Conservation (phyloP, 2,113 vertebrate genomes). For the Lophochroa leadbeateri region DNA sequence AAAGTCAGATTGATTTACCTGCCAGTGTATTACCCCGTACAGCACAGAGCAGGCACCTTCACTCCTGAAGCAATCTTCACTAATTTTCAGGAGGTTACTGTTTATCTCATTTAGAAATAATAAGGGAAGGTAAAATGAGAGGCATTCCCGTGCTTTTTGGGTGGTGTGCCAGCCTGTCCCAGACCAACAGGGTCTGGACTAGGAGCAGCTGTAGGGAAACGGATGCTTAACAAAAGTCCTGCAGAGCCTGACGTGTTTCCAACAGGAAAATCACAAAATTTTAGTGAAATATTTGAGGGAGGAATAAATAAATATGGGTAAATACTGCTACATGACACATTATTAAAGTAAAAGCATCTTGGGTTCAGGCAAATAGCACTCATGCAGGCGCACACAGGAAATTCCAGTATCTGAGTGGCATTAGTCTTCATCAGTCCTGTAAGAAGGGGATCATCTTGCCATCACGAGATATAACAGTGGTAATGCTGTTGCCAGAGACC, state of each 20-base stretch:
- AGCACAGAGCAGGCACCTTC: neutral
- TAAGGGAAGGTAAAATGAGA: neutral
- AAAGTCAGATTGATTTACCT: conserved; percentile 15
- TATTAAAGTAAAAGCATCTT: neutral
- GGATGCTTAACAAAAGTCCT: neutral
- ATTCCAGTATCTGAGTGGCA: neutral
- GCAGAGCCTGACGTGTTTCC: neutral
- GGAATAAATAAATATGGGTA: neutral
- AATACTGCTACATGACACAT: neutral
- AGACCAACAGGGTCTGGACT: neutral
- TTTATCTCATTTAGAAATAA: neutral
- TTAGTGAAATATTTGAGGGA: neutral
- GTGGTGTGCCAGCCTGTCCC: rapidly evolving
- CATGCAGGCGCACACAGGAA: too few relatives aligned
- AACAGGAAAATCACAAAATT: neutral
- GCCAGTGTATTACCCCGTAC: neutral
- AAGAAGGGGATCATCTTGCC: neutral
- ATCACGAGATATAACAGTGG: neutral
- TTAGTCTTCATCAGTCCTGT: neutral
- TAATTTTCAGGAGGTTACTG: neutral
- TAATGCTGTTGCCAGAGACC: neutral
- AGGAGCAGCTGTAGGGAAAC: neutral
- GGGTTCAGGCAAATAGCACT: neutral
- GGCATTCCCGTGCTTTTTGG: neutral
- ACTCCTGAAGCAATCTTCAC: neutral